phyloP scores from a whole-genome alignment of 2,888 invertebrate species.

The Drosophila parthenogenetica region DNA sequence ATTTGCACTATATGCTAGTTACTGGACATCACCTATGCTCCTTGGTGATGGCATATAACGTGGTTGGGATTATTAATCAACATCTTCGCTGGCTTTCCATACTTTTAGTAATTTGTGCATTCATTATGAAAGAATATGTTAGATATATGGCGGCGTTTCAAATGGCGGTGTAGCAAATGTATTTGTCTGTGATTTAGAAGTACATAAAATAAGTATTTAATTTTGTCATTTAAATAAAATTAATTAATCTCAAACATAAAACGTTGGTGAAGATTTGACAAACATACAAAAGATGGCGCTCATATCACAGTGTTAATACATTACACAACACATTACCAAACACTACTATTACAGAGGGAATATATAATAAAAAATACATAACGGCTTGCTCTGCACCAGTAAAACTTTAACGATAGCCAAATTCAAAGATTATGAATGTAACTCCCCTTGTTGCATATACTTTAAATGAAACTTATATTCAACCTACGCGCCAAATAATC shows the following conservation, averaged over 20 bases:
- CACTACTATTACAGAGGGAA: neutral
- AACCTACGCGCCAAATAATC: too few species aligned
- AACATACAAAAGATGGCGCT: neutral
- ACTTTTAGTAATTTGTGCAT: conserved; percentile 72
- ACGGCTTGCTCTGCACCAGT: too few species aligned
- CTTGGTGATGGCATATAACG: conserved; percentile 88
- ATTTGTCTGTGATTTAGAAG: conserved; percentile 9
- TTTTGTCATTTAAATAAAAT: too few species aligned
- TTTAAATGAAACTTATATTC: too few species aligned
- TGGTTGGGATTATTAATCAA: conserved; percentile 55
- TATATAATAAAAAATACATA: too few species aligned
- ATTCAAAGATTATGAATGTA: too few species aligned
- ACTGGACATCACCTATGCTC: conserved; percentile 88
- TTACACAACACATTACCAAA: neutral
- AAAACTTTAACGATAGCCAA: too few species aligned
- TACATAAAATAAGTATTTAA: too few species aligned
- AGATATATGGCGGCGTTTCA: conserved; percentile 62
- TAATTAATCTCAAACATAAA: neutral
- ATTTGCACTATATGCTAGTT: conserved; percentile 87
- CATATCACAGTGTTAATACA: neutral
- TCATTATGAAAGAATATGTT: conserved; percentile 76
- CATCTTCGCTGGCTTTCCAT: conserved; percentile 59
- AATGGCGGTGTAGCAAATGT: conserved; percentile 53
- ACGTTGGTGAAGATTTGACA: neutral
- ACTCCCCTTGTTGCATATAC: too few species aligned